Evolutionary conservation across 2,888 invertebrate genomes (phyloP).

Genomic region (Leptothorax acervorum): DNA sequence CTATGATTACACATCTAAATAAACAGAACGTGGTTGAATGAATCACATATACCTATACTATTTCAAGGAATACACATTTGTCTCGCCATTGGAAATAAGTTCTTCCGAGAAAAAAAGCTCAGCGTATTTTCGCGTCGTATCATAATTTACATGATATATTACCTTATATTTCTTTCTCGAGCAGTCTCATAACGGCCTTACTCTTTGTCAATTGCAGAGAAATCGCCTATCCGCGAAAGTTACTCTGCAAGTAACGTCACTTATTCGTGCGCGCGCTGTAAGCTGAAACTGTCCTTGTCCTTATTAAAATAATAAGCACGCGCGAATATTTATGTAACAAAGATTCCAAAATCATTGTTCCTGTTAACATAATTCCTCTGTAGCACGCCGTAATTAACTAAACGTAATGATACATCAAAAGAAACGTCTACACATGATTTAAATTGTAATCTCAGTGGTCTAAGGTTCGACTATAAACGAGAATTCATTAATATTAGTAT

Average conservation of each 20-base stretch:
- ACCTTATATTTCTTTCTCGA: slow-evolving; percentile 19
- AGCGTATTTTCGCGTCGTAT: slow-evolving; percentile 49
- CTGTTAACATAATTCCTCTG: not conserved
- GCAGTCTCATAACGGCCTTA: slow-evolving; percentile 21
- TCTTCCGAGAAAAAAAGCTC: slow-evolving; percentile 45
- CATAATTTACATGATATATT: slow-evolving; percentile 55
- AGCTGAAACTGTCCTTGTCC: not conserved
- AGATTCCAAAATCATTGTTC: not conserved
- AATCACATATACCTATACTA: not conserved
- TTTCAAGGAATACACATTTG: slow-evolving; percentile 33
- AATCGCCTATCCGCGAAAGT: slow-evolving; percentile 14
- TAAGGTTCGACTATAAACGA: not conserved
- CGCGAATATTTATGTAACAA: not conserved
- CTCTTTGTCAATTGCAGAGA: slow-evolving; percentile 29
- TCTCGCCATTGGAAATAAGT: slow-evolving; percentile 26
- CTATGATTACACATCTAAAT: not conserved
- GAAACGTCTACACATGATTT: not conserved
- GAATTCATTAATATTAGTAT: not conserved
- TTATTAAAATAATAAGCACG: not conserved
- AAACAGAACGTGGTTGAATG: not conserved
- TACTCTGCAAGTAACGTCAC: slow-evolving; percentile 6
- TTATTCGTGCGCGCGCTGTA: not conserved
- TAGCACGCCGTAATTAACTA: not conserved
- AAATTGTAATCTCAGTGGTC: not conserved
- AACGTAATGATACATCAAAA: not conserved